Evolutionary conservation across 2,888 invertebrate genomes (phyloP).

Genomic region (Cerastoderma edule): DNA sequence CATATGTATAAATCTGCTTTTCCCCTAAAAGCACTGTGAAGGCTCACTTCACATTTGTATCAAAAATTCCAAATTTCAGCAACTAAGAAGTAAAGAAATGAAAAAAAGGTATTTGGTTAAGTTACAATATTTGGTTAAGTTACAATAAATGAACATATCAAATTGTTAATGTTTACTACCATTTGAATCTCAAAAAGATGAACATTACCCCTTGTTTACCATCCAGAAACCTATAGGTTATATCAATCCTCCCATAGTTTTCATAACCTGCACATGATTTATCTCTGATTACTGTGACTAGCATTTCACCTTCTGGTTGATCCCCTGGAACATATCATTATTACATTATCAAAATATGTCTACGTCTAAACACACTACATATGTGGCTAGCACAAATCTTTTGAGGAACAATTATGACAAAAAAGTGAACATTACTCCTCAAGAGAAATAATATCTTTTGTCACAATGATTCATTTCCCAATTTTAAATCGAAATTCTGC

Average conservation of each 20-base stretch:
- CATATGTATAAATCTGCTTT: too few species aligned
- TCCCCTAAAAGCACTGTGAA: too few species aligned
- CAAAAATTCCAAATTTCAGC: too few species aligned
- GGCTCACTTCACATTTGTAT: too few species aligned
- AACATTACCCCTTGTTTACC: constrained; percentile 45
- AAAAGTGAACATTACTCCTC: too few species aligned
- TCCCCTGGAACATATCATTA: constrained; percentile 45
- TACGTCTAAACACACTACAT: neutral
- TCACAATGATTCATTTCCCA: neutral
- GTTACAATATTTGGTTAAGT: too few species aligned
- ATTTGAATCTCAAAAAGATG: too few species aligned
- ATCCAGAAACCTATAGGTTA: constrained; percentile 39
- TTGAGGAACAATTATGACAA: too few species aligned
- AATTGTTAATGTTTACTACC: too few species aligned
- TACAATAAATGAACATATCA: too few species aligned
- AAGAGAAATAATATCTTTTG: neutral
- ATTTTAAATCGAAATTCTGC: neutral
- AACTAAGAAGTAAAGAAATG: too few species aligned
- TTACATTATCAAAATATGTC: neutral
- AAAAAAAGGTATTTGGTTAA: too few species aligned
- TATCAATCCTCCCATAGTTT: constrained; percentile 28
- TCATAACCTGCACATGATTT: constrained; percentile 36
- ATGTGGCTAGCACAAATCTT: neutral
- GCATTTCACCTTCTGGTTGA: constrained; percentile 52
- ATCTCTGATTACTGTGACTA: neutral